phyloP scores from a whole-genome alignment of 2,113 vertebrate genomes.

The Misgurnus mizolepis region DNA sequence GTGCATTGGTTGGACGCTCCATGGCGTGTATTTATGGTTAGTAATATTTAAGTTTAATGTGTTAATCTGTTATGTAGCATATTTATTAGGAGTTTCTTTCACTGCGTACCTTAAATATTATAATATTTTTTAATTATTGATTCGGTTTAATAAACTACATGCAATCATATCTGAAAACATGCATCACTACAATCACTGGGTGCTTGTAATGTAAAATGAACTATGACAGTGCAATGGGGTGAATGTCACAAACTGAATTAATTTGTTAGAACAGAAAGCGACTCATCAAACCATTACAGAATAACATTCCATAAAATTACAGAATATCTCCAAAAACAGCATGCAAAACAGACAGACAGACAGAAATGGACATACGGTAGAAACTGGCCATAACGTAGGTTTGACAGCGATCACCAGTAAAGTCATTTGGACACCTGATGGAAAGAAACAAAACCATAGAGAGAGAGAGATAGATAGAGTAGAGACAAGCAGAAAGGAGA shows the following conservation, averaged over 20 bases:
- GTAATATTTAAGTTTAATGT: conserved; percentile 41
- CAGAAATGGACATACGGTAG: conserved; percentile 98
- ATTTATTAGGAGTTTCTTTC: conserved; percentile 1
- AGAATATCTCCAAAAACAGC: conserved; percentile 50
- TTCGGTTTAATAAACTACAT: conserved; percentile 37
- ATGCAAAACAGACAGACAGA: conserved; percentile 78
- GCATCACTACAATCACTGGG: conserved; percentile 39
- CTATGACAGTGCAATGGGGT: conserved; percentile 19
- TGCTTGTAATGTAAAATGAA: not conserved
- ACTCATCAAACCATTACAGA: conserved; percentile 31
- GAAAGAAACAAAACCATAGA: conserved; percentile 79
- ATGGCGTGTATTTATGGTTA: conserved; percentile 29
- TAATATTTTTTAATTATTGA: conserved; percentile 9
- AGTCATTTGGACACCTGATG: conserved; percentile 99
- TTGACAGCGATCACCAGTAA: conserved; percentile 99
- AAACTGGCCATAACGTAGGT: conserved; percentile 99
- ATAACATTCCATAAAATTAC: conserved; percentile 33
- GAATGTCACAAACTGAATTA: not conserved
- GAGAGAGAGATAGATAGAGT: conserved; percentile 67
- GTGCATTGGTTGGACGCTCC: not conserved
- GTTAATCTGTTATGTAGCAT: conserved; percentile 18
- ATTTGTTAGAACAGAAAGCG: conserved; percentile 37
- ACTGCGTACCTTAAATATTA: not conserved
- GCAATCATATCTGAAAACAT: conserved; percentile 49
- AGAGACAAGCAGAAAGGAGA: conserved; percentile 74